Conservation (phyloP, 2,797 vertebrate genomes). For the Aselliscus stoliczkanus region DNA sequence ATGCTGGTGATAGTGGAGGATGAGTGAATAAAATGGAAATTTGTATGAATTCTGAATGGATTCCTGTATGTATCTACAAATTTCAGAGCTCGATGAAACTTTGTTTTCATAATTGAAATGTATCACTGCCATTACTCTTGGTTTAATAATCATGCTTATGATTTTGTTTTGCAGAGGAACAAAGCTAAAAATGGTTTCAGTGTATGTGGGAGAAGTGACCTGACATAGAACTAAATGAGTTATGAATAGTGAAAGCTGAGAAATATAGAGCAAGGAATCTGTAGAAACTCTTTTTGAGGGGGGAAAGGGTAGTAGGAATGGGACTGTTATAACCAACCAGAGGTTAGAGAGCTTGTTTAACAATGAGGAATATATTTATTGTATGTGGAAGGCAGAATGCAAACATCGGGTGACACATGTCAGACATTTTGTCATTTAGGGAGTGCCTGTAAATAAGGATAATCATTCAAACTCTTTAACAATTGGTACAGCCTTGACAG, state of each 20-base stretch:
- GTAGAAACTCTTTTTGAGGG: not conserved
- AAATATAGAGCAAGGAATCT: not conserved
- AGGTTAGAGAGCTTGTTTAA: not conserved
- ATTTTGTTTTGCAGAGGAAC: not conserved
- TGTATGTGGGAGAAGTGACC: not conserved
- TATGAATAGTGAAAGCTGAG: not conserved
- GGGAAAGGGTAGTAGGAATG: not conserved
- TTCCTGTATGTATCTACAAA: not conserved
- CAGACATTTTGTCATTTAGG: not conserved
- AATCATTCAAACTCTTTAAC: not conserved
- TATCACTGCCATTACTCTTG: not conserved
- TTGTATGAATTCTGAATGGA: not conserved
- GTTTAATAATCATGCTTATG: not conserved
- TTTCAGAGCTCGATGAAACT: not conserved
- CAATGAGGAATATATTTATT: not conserved
- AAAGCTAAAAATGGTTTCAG: slow-evolving; percentile 1
- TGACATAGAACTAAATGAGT: not conserved
- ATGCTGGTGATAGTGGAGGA: not conserved
- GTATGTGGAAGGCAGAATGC: not conserved
- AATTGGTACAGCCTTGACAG: not conserved
- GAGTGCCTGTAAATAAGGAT: not conserved
- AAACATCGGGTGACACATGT: not conserved
- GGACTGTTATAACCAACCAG: not conserved
- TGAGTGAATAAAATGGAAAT: not conserved
- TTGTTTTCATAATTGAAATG: not conserved